Conservation (phyloP, 2,888 invertebrate species). For the Drosophila niveifrons region DNA sequence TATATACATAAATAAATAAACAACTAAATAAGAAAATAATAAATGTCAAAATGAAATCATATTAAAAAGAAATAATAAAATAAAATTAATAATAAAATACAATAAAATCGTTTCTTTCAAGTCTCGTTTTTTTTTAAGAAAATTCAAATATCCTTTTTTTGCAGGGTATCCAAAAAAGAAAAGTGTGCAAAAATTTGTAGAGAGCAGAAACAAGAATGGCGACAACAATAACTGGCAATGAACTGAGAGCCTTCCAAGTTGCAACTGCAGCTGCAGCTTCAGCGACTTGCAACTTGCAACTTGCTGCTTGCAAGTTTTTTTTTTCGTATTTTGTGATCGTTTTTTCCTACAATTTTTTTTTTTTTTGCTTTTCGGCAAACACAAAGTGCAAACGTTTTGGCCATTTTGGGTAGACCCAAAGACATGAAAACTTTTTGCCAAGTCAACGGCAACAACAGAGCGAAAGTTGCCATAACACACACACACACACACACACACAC, state of each 20-base stretch:
- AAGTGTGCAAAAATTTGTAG: background rate
- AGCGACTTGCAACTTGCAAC: slow-evolving; percentile 27
- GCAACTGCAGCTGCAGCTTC: slow-evolving; percentile 32
- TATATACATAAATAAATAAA: too few species aligned
- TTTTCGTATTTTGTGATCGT: background rate
- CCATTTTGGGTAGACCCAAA: slow-evolving; percentile 47
- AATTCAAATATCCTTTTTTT: background rate
- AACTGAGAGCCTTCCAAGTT: slow-evolving; percentile 32
- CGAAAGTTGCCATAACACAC: slow-evolving; percentile 50
- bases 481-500: slow-evolving; percentile 25
- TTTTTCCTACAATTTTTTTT: background rate
- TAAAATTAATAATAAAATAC: too few species aligned
- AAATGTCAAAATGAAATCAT: too few species aligned
- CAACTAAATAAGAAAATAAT: too few species aligned
- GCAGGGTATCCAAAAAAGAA: background rate
- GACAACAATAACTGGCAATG: slow-evolving; percentile 58
- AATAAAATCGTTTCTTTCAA: too few species aligned
- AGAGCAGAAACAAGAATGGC: slow-evolving; percentile 25
- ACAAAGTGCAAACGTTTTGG: slow-evolving; percentile 69
- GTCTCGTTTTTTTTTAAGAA: background rate
- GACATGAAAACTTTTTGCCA: slow-evolving; percentile 60
- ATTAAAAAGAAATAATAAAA: too few species aligned
- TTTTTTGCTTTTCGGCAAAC: slow-evolving; percentile 33
- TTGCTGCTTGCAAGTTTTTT: slow-evolving; percentile 26
- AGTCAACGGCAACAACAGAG: slow-evolving; percentile 46